Conservation (phyloP, 2,797 vertebrate species). For the Borostomias antarcticus region DNA sequence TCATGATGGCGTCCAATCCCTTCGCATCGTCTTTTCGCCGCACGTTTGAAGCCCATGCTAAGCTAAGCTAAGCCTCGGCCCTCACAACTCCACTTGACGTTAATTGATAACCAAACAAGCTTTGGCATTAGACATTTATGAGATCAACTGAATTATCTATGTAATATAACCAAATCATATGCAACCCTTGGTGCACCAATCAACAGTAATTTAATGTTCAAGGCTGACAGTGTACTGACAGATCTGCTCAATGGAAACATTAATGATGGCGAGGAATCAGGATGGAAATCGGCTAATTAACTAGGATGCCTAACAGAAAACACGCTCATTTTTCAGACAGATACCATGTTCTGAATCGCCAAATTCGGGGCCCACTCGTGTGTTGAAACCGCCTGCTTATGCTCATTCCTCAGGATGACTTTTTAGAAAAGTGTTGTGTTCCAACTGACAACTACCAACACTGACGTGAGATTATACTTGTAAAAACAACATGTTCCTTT, state of each 20-base stretch:
- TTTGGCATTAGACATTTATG: slow-evolving; percentile 73
- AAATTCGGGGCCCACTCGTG: too few relatives aligned
- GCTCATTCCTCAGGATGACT: neutral
- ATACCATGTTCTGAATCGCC: too few relatives aligned
- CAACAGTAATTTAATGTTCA: slow-evolving; percentile 64
- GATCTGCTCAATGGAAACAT: slow-evolving; percentile 69
- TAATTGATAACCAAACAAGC: slow-evolving; percentile 76
- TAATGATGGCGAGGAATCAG: slow-evolving; percentile 22
- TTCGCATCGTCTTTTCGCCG: too few relatives aligned
- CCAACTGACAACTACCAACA: neutral
- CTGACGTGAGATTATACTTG: slow-evolving; percentile 2
- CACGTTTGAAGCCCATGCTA: too few relatives aligned
- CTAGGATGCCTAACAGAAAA: too few relatives aligned
- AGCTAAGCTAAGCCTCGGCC: slow-evolving; percentile 46
- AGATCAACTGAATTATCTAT: slow-evolving; percentile 74
- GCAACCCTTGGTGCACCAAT: slow-evolving; percentile 69
- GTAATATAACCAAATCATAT: slow-evolving; percentile 74
- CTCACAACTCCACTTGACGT: slow-evolving; percentile 63
- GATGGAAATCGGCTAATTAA: too few relatives aligned
- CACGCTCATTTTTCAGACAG: too few relatives aligned
- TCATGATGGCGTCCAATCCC: too few relatives aligned
- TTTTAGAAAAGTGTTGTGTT: neutral
- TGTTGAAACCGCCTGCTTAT: too few relatives aligned
- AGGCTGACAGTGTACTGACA: slow-evolving; percentile 63
- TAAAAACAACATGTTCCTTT: slow-evolving; percentile 55